Evolutionary conservation across 2,797 vertebrate species (phyloP).

Genomic region (Coregonus ussuriensis): DNA sequence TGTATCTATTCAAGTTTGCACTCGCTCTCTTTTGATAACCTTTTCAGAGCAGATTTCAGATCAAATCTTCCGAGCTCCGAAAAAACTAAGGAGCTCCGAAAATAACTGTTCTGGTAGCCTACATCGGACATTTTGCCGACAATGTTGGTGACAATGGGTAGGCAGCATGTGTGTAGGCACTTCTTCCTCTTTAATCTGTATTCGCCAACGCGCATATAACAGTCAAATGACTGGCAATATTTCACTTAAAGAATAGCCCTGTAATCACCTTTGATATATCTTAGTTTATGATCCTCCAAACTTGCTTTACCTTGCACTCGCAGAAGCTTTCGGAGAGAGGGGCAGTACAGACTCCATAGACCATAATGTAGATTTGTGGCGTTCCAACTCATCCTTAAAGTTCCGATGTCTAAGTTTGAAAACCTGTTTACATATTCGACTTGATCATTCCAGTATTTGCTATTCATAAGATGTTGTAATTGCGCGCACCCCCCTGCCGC

Average conservation of each 20-base stretch:
- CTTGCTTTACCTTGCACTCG: constrained; percentile 1
- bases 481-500: constrained; percentile 17
- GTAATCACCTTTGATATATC: background rate
- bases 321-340: background rate
- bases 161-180: background rate
- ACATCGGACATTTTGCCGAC: background rate
- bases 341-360: background rate
- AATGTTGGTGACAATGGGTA: background rate
- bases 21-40: background rate
- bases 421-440: background rate
- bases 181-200: background rate
- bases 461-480: background rate
- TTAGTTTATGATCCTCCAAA: background rate
- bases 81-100: background rate
- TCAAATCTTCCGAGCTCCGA: background rate
- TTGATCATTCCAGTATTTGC: background rate
- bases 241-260: background rate
- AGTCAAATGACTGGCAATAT: background rate
- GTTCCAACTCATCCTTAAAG: background rate
- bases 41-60: background rate
- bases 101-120: background rate
- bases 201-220: background rate
- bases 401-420: constrained; percentile 2
- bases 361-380: background rate
- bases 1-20: background rate